Conservation (phyloP, 2,797 vertebrate genomes). For the Basileuterus tristriatus region DNA sequence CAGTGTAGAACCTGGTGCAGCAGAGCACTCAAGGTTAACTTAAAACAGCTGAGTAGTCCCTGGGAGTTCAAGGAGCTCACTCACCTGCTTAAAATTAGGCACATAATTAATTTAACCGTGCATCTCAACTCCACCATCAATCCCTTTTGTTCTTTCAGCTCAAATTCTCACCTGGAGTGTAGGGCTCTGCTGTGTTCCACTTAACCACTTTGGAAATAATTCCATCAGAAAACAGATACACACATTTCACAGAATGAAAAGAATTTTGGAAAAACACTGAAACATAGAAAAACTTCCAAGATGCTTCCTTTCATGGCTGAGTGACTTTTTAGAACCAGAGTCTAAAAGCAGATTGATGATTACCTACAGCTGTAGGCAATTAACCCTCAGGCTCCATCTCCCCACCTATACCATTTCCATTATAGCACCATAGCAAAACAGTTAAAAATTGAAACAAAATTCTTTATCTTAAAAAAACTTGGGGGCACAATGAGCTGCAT, state of each 20-base stretch:
- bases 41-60: background rate
- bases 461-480: background rate
- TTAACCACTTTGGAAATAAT: background rate
- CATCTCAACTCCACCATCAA: background rate
- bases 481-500: background rate
- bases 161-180: background rate
- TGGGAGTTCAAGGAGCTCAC: background rate
- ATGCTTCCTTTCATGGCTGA: background rate
- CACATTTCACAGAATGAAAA: rapidly evolving
- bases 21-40: background rate
- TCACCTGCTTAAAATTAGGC: background rate
- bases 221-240: background rate
- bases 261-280: background rate
- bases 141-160: background rate
- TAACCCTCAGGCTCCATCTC: background rate
- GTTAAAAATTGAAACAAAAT: background rate
- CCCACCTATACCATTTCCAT: background rate
- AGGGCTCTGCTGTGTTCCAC: background rate
- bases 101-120: background rate
- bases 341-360: background rate
- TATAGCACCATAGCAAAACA: background rate
- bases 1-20: background rate
- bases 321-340: background rate
- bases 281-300: background rate
- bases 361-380: background rate